Conservation (phyloP, 2,888 invertebrate genomes). For the Hypolimnas misippus region DNA sequence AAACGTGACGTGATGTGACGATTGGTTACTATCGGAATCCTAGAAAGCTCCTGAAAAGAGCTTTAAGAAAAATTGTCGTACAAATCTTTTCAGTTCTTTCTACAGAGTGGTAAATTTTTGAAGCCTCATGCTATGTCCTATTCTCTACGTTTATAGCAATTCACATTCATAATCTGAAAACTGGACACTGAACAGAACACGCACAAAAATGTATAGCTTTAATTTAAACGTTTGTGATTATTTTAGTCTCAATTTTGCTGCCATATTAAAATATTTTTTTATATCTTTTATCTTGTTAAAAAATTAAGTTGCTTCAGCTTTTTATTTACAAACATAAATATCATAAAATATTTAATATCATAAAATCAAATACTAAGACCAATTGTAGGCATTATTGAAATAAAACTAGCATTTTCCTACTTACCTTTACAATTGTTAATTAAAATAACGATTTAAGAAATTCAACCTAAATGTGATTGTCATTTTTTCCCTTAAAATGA, state of each 20-base stretch:
- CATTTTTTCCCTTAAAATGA: background rate
- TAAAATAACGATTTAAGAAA: background rate
- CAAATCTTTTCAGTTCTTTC: too few species aligned
- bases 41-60: too few species aligned
- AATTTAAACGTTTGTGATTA: background rate
- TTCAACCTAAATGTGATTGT: background rate
- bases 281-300: background rate
- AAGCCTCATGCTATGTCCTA: too few species aligned
- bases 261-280: background rate
- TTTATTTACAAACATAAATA: background rate
- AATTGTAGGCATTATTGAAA: background rate
- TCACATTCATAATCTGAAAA: too few species aligned
- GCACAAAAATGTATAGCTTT: conserved; percentile 3
- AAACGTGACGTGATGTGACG: too few species aligned
- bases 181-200: background rate
- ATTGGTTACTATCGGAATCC: too few species aligned
- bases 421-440: conserved; percentile 8
- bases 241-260: background rate
- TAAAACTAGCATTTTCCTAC: background rate
- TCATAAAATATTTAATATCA: background rate
- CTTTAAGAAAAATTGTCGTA: too few species aligned
- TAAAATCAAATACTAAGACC: background rate
- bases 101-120: too few species aligned
- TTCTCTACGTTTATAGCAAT: too few species aligned
- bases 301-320: background rate